Evolutionary conservation across 2,113 vertebrate genomes (phyloP), one percentile per base, ranked within the genome.

Genomic region (Pristiophorus japonicus): DNA sequence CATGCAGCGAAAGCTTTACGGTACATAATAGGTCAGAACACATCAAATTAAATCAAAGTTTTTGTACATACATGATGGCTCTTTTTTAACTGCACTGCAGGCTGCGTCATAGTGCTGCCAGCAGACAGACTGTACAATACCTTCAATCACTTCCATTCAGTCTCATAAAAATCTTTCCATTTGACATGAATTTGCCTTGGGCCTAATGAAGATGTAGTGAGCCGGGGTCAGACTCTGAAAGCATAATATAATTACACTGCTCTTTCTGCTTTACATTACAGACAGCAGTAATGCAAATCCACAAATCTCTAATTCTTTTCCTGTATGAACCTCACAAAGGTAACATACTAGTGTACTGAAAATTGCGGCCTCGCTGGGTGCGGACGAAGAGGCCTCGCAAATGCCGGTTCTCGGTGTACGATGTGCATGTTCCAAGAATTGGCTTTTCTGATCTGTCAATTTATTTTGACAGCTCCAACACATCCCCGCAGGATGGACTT

Each of bases 181-280:
- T 63, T 92, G 59, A 92, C 88, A 65, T 38, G n/a, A 63, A 63
- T 24, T 22, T 63, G 30, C 88, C 59, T 92, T 18, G 65, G 59
- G 88, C 55, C 34, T 92, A 92, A 92, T 92, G 88, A 92, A 38
- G 59, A 92, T 92, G n/a, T 92, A 92, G 59, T 65, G 88, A 63
- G 88, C 59, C n/a, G n/a, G n/a, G n/a, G n/a, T n/a, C n/a, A n/a
- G n/a, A n/a, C n/a, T n/a, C 59, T 92, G 59, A 92, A 92, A 92
- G 16, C 18, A 63, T 22, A 65, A 22, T 92, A 38, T 92, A 92
- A 92, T 92, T 63, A 63, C n/a, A 63, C 62, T 42, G 88, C 6
- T 63, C 59, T 92, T 92, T 92, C 88, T 38, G n/a, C 34, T 92
- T 92, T 92, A 63, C 18, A 3, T 65, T 92, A 34, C n/a, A 92